Percentiles rank a stretch among this genome's conserved stretches.
Conservation (phyloP, 2,797 vertebrate species). For the Hydrophis major region DNA sequence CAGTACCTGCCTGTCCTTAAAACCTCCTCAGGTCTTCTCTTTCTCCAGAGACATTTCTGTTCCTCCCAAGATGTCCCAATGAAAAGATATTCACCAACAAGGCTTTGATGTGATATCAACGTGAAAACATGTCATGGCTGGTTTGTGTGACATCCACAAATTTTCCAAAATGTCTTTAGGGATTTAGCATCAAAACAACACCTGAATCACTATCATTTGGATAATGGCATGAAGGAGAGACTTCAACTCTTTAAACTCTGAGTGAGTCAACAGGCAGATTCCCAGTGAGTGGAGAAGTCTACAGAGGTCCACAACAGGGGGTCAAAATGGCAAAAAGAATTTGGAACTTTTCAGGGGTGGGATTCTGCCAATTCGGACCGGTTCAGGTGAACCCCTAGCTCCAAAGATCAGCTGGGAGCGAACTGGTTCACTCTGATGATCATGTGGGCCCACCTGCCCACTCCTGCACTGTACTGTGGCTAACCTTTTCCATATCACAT, state of each 20-base stretch:
- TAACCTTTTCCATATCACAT: too few species aligned
- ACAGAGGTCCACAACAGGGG: too few species aligned
- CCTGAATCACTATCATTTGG: not conserved
- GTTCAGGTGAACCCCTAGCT: too few species aligned
- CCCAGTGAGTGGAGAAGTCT: not conserved
- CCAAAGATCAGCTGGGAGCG: too few species aligned
- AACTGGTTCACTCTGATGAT: too few species aligned
- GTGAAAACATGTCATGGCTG: not conserved
- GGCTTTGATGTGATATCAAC: not conserved
- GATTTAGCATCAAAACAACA: not conserved
- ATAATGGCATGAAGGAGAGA: not conserved
- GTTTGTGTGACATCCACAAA: not conserved
- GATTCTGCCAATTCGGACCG: too few species aligned
- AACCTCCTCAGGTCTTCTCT: not conserved
- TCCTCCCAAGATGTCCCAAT: not conserved
- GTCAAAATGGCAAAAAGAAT: too few species aligned
- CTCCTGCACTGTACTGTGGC: too few species aligned
- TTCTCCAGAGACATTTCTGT: not conserved
- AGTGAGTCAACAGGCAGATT: not conserved
- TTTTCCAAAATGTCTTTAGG: not conserved
- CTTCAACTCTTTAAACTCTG: not conserved
- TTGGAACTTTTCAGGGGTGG: too few species aligned
- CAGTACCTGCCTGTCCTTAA: not conserved
- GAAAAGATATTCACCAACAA: not conserved
- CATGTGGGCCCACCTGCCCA: too few species aligned